Percentiles rank a stretch among this genome's conserved stretches.
Conservation (phyloP, 1,140 invertebrate genomes). For the Drosophila nikananu region DNA sequence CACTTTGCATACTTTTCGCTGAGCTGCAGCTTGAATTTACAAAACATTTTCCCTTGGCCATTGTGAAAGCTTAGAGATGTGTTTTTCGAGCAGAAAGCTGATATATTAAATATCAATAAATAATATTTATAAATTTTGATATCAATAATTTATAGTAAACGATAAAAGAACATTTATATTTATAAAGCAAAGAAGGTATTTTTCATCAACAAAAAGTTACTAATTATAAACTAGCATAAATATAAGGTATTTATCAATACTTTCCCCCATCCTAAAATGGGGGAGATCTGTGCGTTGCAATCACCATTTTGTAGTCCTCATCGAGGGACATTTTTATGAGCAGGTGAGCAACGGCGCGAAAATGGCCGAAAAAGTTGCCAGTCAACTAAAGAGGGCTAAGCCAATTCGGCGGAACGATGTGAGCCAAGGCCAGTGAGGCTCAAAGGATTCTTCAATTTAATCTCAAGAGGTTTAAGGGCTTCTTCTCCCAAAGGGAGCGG, state of each 20-base stretch:
- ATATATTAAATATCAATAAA: too few species aligned
- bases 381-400: slow-evolving; percentile 24
- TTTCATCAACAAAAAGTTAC: too few species aligned
- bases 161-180: too few species aligned
- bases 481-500: slow-evolving; percentile 6
- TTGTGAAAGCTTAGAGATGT: background rate
- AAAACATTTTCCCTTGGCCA: slow-evolving; percentile 18
- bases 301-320: slow-evolving; percentile 34
- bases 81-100: background rate
- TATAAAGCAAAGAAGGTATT: too few species aligned
- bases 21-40: slow-evolving; percentile 34
- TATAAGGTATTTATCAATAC: background rate
- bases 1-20: slow-evolving; percentile 67
- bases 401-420: slow-evolving; percentile 25
- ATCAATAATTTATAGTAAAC: too few species aligned
- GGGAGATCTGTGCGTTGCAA: slow-evolving; percentile 11
- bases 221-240: too few species aligned
- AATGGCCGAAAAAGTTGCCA: slow-evolving; percentile 51
- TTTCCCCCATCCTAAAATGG: background rate
- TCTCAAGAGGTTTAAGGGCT: slow-evolving; percentile 1
- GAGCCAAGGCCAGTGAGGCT: slow-evolving; percentile 33
- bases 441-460: slow-evolving; percentile 26
- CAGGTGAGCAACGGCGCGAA: slow-evolving; percentile 55
- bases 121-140: too few species aligned
- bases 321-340: slow-evolving; percentile 50